Percentiles rank a stretch among this genome's conserved stretches.
phyloP scores from a whole-genome alignment of 2,888 invertebrate genomes.

The Chymomyza caudatula region DNA sequence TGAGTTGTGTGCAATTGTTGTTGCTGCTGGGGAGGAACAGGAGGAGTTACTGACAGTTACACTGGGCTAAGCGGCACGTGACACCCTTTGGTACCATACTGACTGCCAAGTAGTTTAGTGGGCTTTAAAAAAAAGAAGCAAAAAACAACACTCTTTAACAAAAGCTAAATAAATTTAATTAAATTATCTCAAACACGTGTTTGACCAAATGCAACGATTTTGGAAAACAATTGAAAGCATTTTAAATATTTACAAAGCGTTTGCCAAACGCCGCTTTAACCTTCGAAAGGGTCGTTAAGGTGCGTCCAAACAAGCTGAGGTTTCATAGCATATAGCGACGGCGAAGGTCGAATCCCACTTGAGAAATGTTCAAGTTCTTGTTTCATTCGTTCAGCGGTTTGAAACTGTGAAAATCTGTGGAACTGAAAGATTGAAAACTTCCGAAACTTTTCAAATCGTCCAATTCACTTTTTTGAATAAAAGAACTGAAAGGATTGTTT shows the following conservation, averaged over 20 bases:
- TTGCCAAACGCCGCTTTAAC: constrained; percentile 25
- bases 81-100: constrained; percentile 24
- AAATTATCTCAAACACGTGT: constrained; percentile 75
- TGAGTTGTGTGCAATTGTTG: constrained; percentile 38
- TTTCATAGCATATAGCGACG: too few species aligned
- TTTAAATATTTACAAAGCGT: constrained; percentile 65
- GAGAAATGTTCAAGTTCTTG: too few species aligned
- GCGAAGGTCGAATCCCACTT: too few species aligned
- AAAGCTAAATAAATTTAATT: constrained; percentile 74
- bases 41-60: constrained; percentile 3
- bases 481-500: too few species aligned
- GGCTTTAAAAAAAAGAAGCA: constrained; percentile 18
- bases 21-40: constrained; percentile 1
- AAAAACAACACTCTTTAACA: constrained; percentile 16
- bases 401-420: too few species aligned
- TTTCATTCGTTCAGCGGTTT: too few species aligned
- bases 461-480: too few species aligned
- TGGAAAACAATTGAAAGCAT: constrained; percentile 61
- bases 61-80: constrained; percentile 47
- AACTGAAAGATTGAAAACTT: too few species aligned
- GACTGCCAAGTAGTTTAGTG: constrained; percentile 12
- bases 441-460: too few species aligned
- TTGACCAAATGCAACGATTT: constrained; percentile 75
- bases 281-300: not conserved
- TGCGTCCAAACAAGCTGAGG: not conserved